phyloP scores from a whole-genome alignment of 2,888 invertebrate species.

The Macrophya alboannulata region DNA sequence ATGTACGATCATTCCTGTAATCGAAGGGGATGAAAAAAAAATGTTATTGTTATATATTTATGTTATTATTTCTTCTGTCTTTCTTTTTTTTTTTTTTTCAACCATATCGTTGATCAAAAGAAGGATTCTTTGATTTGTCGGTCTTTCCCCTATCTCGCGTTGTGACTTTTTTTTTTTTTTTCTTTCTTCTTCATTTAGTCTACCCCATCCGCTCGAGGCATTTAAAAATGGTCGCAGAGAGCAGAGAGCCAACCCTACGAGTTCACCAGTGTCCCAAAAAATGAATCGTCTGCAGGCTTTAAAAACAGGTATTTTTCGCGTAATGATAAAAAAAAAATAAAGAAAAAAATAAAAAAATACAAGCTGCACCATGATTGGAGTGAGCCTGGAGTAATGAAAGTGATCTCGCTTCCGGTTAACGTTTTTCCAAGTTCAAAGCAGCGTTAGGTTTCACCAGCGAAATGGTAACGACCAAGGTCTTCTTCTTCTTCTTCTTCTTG shows the following conservation, averaged over 20 bases:
- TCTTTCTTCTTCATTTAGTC: not conserved
- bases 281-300: constrained; percentile 45
- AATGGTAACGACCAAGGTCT: constrained; percentile 7
- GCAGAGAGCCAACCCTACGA: not conserved
- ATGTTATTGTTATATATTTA: not conserved
- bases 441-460: constrained; percentile 1
- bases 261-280: constrained; percentile 27
- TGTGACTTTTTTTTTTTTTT: not conserved
- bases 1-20: not conserved
- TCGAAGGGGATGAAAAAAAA: not conserved
- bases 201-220: constrained; percentile 5
- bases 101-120: constrained; percentile 15
- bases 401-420: constrained; percentile 32
- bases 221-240: constrained; percentile 33
- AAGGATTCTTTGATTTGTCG: not conserved
- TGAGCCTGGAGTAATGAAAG: constrained; percentile 42
- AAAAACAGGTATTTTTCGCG: constrained; percentile 16
- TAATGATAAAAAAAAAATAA: constrained; percentile 29
- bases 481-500: not conserved
- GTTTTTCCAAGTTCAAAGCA: constrained; percentile 32
- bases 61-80: not conserved
- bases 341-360: not conserved
- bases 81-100: not conserved
- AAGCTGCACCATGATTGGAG: constrained; percentile 31
- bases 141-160: constrained; percentile 1